Evolutionary conservation across 2,888 invertebrate species (phyloP).

Genomic region (Barypeithes pellucidus): DNA sequence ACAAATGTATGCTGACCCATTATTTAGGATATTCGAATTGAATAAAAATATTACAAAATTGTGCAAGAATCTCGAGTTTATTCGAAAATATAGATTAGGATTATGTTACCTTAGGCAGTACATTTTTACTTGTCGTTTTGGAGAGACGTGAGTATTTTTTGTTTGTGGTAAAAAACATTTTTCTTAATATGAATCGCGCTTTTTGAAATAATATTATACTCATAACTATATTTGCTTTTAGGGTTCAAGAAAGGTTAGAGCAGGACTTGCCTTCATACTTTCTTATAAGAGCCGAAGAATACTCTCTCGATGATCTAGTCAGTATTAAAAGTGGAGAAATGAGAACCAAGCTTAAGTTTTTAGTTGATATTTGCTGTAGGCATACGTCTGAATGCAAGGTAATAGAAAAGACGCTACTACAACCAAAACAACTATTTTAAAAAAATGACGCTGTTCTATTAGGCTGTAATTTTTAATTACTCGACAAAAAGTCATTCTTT

Average conservation of each 20-base stretch:
- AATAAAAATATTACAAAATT: slow-evolving; percentile 79
- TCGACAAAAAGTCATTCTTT: too few relatives aligned
- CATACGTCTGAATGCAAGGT: slow-evolving; percentile 74
- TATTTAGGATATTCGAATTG: slow-evolving; percentile 83
- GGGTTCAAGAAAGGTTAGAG: slow-evolving; percentile 74
- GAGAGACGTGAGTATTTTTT: slow-evolving; percentile 73
- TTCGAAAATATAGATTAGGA: slow-evolving; percentile 77
- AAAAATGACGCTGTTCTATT: too few relatives aligned
- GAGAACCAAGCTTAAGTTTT: slow-evolving; percentile 73
- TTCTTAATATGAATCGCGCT: too few relatives aligned
- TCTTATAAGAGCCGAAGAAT: slow-evolving; percentile 78
- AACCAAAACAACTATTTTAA: too few relatives aligned
- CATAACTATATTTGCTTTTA: slow-evolving; percentile 61
- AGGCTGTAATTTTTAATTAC: too few relatives aligned
- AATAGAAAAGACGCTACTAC: slow-evolving; percentile 44
- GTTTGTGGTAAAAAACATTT: too few relatives aligned
- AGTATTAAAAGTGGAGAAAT: slow-evolving; percentile 77
- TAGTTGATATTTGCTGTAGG: slow-evolving; percentile 75
- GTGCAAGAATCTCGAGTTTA: slow-evolving; percentile 76
- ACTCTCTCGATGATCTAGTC: slow-evolving; percentile 82
- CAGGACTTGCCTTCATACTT: slow-evolving; percentile 75
- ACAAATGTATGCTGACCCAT: slow-evolving; percentile 84
- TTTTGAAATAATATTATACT: too few relatives aligned
- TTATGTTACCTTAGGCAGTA: slow-evolving; percentile 82
- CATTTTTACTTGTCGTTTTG: slow-evolving; percentile 80